Percentiles rank a stretch among this genome's conserved stretches.
Evolutionary conservation across 2,888 invertebrate genomes (phyloP).

Genomic region (Antheraea yamamai): DNA sequence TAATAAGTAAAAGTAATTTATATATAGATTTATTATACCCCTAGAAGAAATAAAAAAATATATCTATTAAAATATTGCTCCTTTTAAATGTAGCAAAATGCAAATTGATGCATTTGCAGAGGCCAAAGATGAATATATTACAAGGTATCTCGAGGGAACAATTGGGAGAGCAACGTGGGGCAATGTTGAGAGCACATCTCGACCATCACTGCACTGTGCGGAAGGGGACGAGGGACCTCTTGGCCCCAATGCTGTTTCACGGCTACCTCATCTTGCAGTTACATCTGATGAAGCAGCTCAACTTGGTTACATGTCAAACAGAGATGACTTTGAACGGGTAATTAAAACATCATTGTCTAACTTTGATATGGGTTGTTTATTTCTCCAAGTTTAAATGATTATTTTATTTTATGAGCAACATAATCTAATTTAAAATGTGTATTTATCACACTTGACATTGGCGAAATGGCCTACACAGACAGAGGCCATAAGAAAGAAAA

Average conservation of each 20-base stretch:
- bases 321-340: constrained; percentile 97
- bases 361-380: background rate
- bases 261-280: constrained; percentile 91
- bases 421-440: no score
- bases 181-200: constrained; percentile 85
- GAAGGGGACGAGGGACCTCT: constrained; percentile 89
- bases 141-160: constrained; percentile 93
- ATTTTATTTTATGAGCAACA: no score
- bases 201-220: constrained; percentile 89
- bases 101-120: constrained; percentile 76
- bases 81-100: constrained; percentile 13
- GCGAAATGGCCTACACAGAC: no score
- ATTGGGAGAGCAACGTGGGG: constrained; percentile 95
- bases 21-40: background rate
- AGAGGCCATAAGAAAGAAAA: no score
- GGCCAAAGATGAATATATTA: constrained; percentile 95
- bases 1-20: background rate
- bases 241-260: constrained; percentile 85
- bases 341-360: constrained; percentile 28
- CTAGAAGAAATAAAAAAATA: background rate
- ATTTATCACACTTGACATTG: no score
- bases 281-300: constrained; percentile 92
- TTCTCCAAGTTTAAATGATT: no score
- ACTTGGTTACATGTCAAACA: constrained; percentile 96
- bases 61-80: background rate